These are phyloP conservation scores for Terrapene triunguis DNA, from an alignment of 2,113 vertebrate species.

Conservation along the genomic window DNA sequence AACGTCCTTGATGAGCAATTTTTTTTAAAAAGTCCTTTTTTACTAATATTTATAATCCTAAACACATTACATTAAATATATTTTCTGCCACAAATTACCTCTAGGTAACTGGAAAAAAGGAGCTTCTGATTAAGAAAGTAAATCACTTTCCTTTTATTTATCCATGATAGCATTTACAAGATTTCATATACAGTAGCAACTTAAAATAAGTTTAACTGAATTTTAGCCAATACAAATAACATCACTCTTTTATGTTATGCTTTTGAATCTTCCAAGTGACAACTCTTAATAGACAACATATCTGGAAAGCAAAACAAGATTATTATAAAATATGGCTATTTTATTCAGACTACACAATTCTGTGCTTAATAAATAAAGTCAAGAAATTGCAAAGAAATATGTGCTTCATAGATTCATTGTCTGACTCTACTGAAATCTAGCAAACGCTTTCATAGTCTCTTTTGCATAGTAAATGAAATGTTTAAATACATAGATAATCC, in stretches of 20 bases:
- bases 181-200: neutral
- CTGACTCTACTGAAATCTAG: neutral
- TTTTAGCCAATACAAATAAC: conserved; percentile 39
- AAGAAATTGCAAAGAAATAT: neutral
- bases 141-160: conserved; percentile 4
- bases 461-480: neutral
- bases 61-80: neutral
- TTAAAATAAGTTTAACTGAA: conserved; percentile 19
- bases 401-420: neutral
- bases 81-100: neutral
- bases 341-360: neutral
- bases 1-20: conserved; percentile 11
- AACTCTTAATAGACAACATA: accelerated
- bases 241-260: neutral
- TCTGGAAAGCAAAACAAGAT: neutral
- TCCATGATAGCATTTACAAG: neutral
- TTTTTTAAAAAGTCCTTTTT: conserved; percentile 15
- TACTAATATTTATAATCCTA: neutral
- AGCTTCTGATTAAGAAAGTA: neutral
- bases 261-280: neutral
- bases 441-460: neutral
- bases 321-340: neutral
- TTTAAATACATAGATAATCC: neutral
- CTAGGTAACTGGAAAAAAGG: neutral
- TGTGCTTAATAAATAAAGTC: neutral